Evolutionary conservation across 2,888 invertebrate genomes (phyloP).

Genomic region (Hypsopygia costalis): DNA sequence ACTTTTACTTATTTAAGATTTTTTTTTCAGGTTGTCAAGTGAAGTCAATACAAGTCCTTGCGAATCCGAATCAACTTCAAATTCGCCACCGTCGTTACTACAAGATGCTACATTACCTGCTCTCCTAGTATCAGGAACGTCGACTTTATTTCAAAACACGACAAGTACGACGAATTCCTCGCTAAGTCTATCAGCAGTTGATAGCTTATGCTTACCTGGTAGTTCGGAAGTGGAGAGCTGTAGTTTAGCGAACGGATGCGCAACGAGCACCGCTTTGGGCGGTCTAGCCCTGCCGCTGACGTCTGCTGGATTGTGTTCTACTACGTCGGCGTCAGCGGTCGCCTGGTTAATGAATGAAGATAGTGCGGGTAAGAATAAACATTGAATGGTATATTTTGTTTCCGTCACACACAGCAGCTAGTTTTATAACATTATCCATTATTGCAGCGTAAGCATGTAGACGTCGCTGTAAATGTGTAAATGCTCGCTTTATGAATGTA

Average conservation of each 20-base stretch:
- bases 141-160: conserved; percentile 65
- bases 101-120: conserved; percentile 68
- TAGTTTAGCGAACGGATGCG: conserved; percentile 67
- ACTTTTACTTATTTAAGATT: not conserved
- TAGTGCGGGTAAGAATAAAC: conserved; percentile 56
- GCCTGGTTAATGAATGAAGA: conserved; percentile 81
- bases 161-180: conserved; percentile 47
- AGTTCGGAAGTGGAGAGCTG: conserved; percentile 56
- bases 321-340: conserved; percentile 68
- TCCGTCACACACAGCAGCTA: too few relatives aligned
- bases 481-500: too few relatives aligned
- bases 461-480: too few relatives aligned
- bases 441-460: too few relatives aligned
- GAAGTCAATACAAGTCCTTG: conserved; percentile 79
- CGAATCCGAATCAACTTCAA: conserved; percentile 82
- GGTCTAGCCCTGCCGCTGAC: conserved; percentile 65
- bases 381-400: too few relatives aligned
- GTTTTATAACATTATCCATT: too few relatives aligned
- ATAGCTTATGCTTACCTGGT: conserved; percentile 48
- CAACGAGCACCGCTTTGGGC: conserved; percentile 45
- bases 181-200: conserved; percentile 46
- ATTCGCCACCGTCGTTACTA: conserved; percentile 76
- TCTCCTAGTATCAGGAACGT: conserved; percentile 64
- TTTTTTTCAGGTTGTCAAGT: conserved; percentile 61
- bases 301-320: conserved; percentile 63